These are phyloP conservation scores for Penelope pileata DNA, from an alignment of 2,113 vertebrate species.

Conservation along the genomic window DNA sequence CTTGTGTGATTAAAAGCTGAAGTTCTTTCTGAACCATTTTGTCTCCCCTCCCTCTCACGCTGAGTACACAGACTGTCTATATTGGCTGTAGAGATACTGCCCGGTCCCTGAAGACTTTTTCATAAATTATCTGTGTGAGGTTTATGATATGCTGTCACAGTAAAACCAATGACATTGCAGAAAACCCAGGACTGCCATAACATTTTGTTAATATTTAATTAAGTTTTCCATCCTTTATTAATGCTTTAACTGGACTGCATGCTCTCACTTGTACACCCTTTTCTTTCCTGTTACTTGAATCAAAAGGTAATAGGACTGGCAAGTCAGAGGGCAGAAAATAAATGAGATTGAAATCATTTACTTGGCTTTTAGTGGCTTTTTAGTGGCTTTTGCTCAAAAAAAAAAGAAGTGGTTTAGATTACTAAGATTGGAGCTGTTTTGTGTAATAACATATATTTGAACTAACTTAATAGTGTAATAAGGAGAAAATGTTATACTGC, in stretches of 20 bases:
- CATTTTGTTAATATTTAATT: slow-evolving; percentile 11
- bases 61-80: not conserved
- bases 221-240: not conserved
- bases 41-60: not conserved
- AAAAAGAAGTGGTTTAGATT: not conserved
- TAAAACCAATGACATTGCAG: not conserved
- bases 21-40: not conserved
- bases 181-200: not conserved
- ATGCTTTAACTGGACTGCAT: not conserved
- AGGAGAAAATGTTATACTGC: not conserved
- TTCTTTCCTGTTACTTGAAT: not conserved
- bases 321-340: not conserved
- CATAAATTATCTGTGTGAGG: not conserved
- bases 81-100: not conserved
- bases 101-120: not conserved
- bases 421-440: not conserved
- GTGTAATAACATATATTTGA: not conserved
- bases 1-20: not conserved
- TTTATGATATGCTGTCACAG: not conserved
- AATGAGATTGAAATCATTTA: not conserved
- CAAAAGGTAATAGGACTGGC: not conserved
- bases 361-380: not conserved
- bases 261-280: not conserved
- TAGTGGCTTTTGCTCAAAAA: not conserved
- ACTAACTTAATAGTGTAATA: not conserved